phyloP scores from a whole-genome alignment of 1,140 invertebrate genomes.

The Periplaneta americana region DNA sequence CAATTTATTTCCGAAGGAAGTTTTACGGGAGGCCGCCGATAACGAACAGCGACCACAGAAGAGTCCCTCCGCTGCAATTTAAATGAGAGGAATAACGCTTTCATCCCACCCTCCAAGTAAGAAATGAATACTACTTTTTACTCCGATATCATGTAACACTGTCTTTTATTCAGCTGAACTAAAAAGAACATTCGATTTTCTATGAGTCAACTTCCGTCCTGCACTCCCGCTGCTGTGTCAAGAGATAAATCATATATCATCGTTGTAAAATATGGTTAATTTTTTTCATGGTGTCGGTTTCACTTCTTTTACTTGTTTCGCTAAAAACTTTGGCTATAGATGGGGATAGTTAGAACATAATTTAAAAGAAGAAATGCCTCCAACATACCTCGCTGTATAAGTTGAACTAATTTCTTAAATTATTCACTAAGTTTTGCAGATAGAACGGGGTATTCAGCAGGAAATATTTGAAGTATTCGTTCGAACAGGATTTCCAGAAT shows the following conservation, averaged over 20 bases:
- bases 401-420: not conserved
- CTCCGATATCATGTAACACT: not conserved
- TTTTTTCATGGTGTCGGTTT: not conserved
- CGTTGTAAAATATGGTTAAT: not conserved
- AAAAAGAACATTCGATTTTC: not conserved
- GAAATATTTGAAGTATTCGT: not conserved
- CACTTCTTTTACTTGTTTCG: too few species aligned
- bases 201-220: too few species aligned
- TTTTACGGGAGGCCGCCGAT: not conserved
- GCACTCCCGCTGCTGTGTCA: not conserved
- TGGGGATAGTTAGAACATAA: not conserved
- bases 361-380: not conserved
- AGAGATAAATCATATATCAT: not conserved
- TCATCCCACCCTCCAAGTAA: not conserved
- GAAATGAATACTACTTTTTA: not conserved
- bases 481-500: not conserved
- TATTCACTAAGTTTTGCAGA: not conserved
- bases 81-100: not conserved
- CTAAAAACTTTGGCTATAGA: too few species aligned
- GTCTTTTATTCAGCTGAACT: not conserved
- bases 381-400: not conserved
- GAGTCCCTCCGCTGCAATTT: not conserved
- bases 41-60: too few species aligned
- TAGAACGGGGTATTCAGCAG: not conserved
- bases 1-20: not conserved